Evolutionary conservation across 2,888 invertebrate species (phyloP), one percentile per base, ranked within the genome.

Genomic region (Stramonita haemastoma): DNA sequence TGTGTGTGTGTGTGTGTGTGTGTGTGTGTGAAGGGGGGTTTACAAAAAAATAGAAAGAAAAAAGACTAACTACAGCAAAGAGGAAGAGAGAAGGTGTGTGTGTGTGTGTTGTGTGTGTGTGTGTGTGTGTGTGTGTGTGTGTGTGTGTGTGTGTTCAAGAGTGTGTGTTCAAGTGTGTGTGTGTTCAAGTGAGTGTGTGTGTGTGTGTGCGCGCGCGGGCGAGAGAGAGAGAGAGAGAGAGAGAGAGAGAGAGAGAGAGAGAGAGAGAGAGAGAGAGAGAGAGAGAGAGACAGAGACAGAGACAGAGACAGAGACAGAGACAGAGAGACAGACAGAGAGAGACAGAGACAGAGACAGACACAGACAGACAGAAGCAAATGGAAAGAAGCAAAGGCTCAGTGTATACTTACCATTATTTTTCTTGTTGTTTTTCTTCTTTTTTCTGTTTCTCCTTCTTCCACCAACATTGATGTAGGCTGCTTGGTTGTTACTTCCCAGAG

Each of bases 381-480:
- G 46, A 46, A 5, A 46, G 46, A 34, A 19, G 32, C 29, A 15
- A 29, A 4, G 6, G 29, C 46, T 46, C 46, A 46, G 8, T 5
- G 46, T 5, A 2, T 22, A 56, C n/a, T 29, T 77, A 91, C 91
- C 91, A 90, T 90, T 91, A 36, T 91, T 91, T 73, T 91, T 92
- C 77, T 88, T 87, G 83, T 90, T 89, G 36, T 85, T 88, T 89
- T 90, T 91, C 70, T 90, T 92, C 81, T 91, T 92, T 84, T 91
- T 91, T 57, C 92, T 89, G 87, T 89, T 91, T 66, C 90, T 89
- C 70, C 92, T 85, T 22, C 92, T 87, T 4, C 92, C 91, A 13
- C 92, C 92, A 26, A 91, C 92, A 57, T 91, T 91, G 60, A 92
- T 89, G 46, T 91, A 91, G 77, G 91, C 91, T 36, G 89, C 90